A percentile compares a stretch with the other conserved stretches of the same genome.
Evolutionary conservation across 1,140 invertebrate species (phyloP).

Genomic region (Apolygus lucorum): DNA sequence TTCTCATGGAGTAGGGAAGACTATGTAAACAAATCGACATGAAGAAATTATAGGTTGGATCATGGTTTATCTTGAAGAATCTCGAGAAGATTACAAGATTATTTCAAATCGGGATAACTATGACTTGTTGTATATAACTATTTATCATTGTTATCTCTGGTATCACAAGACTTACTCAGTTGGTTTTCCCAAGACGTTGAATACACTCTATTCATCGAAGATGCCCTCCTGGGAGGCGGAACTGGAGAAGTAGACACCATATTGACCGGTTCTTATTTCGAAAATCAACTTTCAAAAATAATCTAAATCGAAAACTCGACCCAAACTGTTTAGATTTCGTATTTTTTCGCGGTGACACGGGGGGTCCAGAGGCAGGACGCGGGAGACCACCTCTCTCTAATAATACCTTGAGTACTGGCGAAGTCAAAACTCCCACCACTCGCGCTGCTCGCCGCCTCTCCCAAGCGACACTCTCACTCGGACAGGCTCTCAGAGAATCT

Average conservation of each 20-base stretch:
- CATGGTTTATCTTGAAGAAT: too few species aligned
- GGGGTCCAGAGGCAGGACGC: conserved; percentile 18
- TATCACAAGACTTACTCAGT: neutral
- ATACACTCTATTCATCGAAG: neutral
- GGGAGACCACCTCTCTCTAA: neutral
- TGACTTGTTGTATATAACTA: too few species aligned
- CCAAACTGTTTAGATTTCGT: too few species aligned
- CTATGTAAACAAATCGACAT: too few species aligned
- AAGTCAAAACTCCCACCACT: neutral
- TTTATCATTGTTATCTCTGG: too few species aligned
- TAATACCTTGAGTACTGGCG: neutral
- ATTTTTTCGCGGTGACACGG: neutral
- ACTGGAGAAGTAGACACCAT: conserved; percentile 19
- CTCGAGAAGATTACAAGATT: too few species aligned
- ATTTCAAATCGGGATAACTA: too few species aligned
- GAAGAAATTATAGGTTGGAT: too few species aligned
- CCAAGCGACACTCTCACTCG: neutral
- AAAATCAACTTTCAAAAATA: conserved; percentile 20
- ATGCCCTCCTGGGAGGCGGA: conserved; percentile 16
- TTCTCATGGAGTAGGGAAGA: too few species aligned
- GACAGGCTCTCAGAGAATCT: too few species aligned
- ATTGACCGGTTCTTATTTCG: conserved; percentile 22
- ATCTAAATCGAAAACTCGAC: too few species aligned
- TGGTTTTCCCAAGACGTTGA: conserved; percentile 17
- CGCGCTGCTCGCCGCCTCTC: neutral